phyloP scores from a whole-genome alignment of 2,888 invertebrate species.

The Rhingia rostrata region DNA sequence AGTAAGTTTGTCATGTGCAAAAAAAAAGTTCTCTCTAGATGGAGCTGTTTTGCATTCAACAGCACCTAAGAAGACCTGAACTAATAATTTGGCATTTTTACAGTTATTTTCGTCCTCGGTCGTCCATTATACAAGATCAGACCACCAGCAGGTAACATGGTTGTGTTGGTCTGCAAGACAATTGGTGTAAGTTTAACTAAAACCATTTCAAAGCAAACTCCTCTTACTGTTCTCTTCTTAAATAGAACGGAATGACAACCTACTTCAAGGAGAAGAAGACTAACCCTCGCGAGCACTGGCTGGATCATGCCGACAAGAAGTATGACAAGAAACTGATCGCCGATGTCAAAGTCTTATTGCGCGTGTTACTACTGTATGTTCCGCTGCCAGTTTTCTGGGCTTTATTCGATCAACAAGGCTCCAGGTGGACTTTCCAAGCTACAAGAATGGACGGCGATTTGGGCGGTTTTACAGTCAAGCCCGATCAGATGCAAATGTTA shows the following conservation, averaged over 20 bases:
- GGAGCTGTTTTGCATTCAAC: not conserved
- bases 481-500: conserved; percentile 97
- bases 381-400: conserved; percentile 97
- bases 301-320: conserved; percentile 91
- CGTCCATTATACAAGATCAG: conserved; percentile 86
- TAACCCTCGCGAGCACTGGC: conserved; percentile 89
- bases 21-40: no score
- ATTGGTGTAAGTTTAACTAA: conserved; percentile 85
- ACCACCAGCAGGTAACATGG: conserved; percentile 88
- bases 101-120: conserved; percentile 89
- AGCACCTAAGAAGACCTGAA: not conserved
- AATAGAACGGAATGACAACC: conserved; percentile 84
- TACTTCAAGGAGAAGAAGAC: conserved; percentile 81
- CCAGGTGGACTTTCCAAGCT: conserved; percentile 96
- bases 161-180: conserved; percentile 86
- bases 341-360: conserved; percentile 91
- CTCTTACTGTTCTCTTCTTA: conserved; percentile 32
- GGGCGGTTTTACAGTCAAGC: conserved; percentile 89
- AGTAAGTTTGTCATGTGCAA: conserved; percentile 83
- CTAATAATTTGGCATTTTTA: conserved; percentile 76
- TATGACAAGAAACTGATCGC: conserved; percentile 88
- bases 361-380: conserved; percentile 90
- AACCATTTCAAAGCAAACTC: not conserved
- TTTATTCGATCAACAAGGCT: conserved; percentile 96
- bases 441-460: conserved; percentile 92